A percentile compares a stretch with the other conserved stretches of the same genome.
Conservation (phyloP, 2,797 vertebrate genomes). For the Sebastes hopkinsi region DNA sequence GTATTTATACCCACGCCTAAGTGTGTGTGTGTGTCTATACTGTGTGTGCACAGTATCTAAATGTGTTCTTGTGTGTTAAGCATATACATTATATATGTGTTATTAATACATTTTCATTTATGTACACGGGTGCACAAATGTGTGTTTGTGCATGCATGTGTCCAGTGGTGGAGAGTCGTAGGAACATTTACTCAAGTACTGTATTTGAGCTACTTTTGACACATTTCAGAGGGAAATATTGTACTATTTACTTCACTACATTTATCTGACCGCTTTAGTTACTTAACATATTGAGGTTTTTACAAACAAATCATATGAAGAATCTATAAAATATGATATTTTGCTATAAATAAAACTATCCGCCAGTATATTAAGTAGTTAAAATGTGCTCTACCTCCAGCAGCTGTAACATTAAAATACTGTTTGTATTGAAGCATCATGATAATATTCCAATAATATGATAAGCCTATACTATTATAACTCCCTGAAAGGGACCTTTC, state of each 20-base stretch:
- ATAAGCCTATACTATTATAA: not conserved
- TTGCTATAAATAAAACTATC: not conserved
- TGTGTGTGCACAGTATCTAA: not conserved
- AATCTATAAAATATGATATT: not conserved
- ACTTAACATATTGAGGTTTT: not conserved
- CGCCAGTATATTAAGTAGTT: not conserved
- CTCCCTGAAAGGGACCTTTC: not conserved
- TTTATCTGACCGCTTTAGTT: not conserved
- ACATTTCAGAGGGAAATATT: not conserved
- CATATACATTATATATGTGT: not conserved
- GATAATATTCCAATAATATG: not conserved
- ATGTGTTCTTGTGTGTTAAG: not conserved
- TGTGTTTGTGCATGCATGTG: not conserved
- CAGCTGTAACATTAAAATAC: too few species aligned
- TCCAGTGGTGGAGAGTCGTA: not conserved
- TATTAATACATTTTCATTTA: not conserved
- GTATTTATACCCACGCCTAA: constrained; percentile 31
- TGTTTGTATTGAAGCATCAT: not conserved
- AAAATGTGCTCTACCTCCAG: not conserved
- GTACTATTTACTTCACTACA: not conserved
- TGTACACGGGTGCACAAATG: not conserved
- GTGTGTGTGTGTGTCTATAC: not conserved
- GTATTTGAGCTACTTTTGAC: not conserved
- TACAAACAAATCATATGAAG: not conserved
- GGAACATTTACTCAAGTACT: not conserved